Percentiles rank a stretch among this genome's conserved stretches.
Evolutionary conservation across 1,140 invertebrate species (phyloP).

Genomic region (Coelopa frigida): DNA sequence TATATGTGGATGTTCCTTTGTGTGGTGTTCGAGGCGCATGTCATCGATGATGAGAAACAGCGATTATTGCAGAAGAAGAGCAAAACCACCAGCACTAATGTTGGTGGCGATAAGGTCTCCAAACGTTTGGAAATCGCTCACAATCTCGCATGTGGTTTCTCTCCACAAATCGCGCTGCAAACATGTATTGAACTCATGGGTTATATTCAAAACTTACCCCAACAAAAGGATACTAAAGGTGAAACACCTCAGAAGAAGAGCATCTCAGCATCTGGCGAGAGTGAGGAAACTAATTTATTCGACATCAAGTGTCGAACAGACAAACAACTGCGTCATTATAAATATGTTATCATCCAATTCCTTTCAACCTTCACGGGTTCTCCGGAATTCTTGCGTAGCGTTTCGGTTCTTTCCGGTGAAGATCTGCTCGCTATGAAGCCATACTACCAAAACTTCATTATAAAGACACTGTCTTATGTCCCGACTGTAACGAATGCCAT

Average conservation of each 20-base stretch:
- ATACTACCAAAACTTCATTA: constrained; percentile 59
- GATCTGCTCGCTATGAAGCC: constrained; percentile 49
- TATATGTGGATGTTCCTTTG: constrained; percentile 73
- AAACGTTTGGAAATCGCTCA: constrained; percentile 65
- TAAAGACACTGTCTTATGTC: constrained; percentile 60
- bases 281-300: constrained; percentile 51
- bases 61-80: constrained; percentile 37
- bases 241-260: too few species aligned
- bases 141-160: constrained; percentile 58
- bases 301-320: constrained; percentile 57
- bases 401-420: constrained; percentile 46
- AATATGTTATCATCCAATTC: constrained; percentile 67
- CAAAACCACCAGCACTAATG: constrained; percentile 26
- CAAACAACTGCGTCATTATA: constrained; percentile 74
- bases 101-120: constrained; percentile 22
- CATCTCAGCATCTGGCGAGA: neutral
- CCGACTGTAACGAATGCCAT: constrained; percentile 52
- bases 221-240: constrained; percentile 46
- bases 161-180: constrained; percentile 53
- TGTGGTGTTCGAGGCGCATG: constrained; percentile 61
- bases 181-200: constrained; percentile 59
- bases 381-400: constrained; percentile 59
- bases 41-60: constrained; percentile 46
- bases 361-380: constrained; percentile 60
- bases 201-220: constrained; percentile 59